Conservation (phyloP, 2,888 invertebrate species). For the Orchesella flavescens region DNA sequence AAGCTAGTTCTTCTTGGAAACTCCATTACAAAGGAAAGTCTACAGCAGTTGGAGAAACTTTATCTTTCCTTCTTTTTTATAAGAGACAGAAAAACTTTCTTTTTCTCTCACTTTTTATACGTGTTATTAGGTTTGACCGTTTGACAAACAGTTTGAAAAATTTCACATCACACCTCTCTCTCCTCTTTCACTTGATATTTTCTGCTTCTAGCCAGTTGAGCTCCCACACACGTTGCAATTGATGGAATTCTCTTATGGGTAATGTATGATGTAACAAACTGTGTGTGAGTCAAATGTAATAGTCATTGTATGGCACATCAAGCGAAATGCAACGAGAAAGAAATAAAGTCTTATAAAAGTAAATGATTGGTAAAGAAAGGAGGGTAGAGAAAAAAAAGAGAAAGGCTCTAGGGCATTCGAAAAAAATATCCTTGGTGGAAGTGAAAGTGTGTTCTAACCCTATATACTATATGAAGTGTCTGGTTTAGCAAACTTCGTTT, state of each 20-base stretch:
- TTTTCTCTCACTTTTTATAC: slow-evolving; percentile 37
- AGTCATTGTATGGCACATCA: slow-evolving; percentile 34
- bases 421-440: slow-evolving; percentile 20
- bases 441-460: background rate
- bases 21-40: too few relatives aligned
- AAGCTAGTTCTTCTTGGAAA: too few relatives aligned
- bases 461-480: background rate
- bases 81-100: background rate
- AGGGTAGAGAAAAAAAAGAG: slow-evolving; percentile 14
- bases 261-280: slow-evolving; percentile 59
- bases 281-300: slow-evolving; percentile 54
- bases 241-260: slow-evolving; percentile 51
- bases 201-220: background rate
- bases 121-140: slow-evolving; percentile 63
- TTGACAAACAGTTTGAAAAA: slow-evolving; percentile 58
- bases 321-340: slow-evolving; percentile 48
- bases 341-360: slow-evolving; percentile 52
- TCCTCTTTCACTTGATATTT: slow-evolving; percentile 21
- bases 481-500: slow-evolving; percentile 41
- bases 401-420: slow-evolving; percentile 40
- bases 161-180: slow-evolving; percentile 55
- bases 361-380: slow-evolving; percentile 58
- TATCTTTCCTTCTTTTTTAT: slow-evolving; percentile 22
- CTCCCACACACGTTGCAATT: slow-evolving; percentile 35
- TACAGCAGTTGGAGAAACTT: slow-evolving; percentile 46